Evolutionary conservation across 1,140 invertebrate genomes (phyloP).

Genomic region (Cydia splendana): DNA sequence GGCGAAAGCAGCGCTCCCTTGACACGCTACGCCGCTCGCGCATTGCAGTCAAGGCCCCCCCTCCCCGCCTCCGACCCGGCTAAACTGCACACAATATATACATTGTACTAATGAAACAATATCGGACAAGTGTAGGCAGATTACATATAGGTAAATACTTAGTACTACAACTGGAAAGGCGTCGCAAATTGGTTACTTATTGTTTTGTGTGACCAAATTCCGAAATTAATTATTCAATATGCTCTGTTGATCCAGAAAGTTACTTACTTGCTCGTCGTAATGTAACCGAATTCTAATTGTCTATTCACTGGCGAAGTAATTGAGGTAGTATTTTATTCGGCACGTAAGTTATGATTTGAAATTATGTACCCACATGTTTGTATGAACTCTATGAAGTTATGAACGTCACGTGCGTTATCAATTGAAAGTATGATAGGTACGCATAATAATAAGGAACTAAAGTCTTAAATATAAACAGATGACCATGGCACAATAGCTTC

Average conservation of each 20-base stretch:
- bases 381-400: not conserved
- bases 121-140: slow-evolving; percentile 35
- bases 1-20: slow-evolving; percentile 78
- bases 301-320: no score
- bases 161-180: slow-evolving; percentile 16
- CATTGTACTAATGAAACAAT: slow-evolving; percentile 49
- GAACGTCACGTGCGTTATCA: not conserved
- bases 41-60: slow-evolving; percentile 76
- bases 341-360: no score
- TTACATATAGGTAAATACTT: slow-evolving; percentile 6
- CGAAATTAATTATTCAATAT: not conserved
- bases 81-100: slow-evolving; percentile 37
- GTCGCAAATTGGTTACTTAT: slow-evolving; percentile 18
- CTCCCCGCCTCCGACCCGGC: slow-evolving; percentile 48
- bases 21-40: slow-evolving; percentile 75
- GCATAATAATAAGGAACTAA: slow-evolving; percentile 23
- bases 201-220: not conserved
- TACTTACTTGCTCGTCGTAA: no score
- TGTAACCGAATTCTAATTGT: not conserved
- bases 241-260: not conserved
- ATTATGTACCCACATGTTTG: not conserved
- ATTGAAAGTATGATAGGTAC: slow-evolving; percentile 10
- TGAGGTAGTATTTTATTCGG: no score
- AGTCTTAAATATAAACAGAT: slow-evolving; percentile 35
- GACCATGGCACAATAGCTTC: slow-evolving; percentile 56